Evolutionary conservation across 2,797 vertebrate genomes (phyloP).

Genomic region (Eptatretus atami): DNA sequence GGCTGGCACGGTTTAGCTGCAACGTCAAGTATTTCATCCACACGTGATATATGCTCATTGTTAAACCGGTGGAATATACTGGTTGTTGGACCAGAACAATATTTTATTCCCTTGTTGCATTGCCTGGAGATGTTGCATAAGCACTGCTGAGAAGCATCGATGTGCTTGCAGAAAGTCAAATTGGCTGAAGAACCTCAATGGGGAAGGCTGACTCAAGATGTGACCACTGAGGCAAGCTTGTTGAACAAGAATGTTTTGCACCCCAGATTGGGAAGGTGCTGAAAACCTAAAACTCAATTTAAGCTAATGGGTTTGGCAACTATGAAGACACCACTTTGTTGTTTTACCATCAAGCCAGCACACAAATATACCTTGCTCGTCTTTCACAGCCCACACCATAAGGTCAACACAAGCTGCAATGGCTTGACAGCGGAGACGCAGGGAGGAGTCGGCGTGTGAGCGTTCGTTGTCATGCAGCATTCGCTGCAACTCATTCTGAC

Average conservation of each 20-base stretch:
- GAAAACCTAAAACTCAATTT: background rate
- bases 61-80: no score
- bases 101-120: no score
- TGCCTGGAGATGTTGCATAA: no score
- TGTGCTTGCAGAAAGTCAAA: no score
- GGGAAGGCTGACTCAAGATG: no score
- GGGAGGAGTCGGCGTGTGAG: slow-evolving; percentile 46
- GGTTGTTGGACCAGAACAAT: no score
- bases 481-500: slow-evolving; percentile 73
- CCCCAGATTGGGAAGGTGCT: slow-evolving; percentile 8
- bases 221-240: no score
- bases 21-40: no score
- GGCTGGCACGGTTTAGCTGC: no score
- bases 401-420: slow-evolving; percentile 89
- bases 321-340: background rate
- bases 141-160: no score
- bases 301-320: background rate
- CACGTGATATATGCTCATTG: no score
- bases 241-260: slow-evolving; percentile 5
- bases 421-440: slow-evolving; percentile 77
- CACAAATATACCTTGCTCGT: slow-evolving; percentile 45
- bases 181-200: no score
- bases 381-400: slow-evolving; percentile 93
- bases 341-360: background rate
- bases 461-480: slow-evolving; percentile 66